Conservation (phyloP, 2,888 invertebrate genomes). For the Monoplex corrugatus region DNA sequence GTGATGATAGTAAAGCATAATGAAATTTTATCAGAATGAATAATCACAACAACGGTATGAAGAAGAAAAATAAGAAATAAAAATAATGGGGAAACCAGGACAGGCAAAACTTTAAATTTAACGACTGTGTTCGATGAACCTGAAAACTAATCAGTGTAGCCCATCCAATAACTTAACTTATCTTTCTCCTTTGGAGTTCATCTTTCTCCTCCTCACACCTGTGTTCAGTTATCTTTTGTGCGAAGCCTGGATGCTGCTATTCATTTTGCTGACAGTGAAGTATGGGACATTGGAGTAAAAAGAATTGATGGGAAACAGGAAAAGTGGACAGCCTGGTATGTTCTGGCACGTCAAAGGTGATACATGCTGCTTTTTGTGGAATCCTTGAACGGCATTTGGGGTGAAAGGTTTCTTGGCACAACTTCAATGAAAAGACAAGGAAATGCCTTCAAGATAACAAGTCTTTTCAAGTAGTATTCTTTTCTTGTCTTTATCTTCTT, state of each 20-base stretch:
- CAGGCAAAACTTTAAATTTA: too few species aligned
- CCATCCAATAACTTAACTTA: neutral
- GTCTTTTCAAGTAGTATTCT: neutral
- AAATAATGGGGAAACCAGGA: too few species aligned
- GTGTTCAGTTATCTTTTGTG: neutral
- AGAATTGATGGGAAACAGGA: neutral
- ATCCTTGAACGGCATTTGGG: neutral
- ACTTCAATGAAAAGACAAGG: neutral
- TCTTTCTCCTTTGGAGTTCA: neutral
- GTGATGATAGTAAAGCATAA: too few species aligned
- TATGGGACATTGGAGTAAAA: neutral
- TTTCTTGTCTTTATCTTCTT: too few species aligned
- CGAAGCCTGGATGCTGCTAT: neutral
- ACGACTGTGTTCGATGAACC: too few species aligned
- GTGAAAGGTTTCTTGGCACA: neutral
- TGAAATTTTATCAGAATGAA: too few species aligned
- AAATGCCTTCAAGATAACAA: neutral
- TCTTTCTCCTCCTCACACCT: too few species aligned
- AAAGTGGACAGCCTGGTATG: neutral
- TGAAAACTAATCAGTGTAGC: too few species aligned
- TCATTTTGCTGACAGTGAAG: neutral
- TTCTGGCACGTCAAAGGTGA: neutral
- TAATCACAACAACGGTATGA: too few species aligned
- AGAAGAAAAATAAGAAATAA: too few species aligned
- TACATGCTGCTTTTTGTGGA: neutral